Percentiles rank a stretch among this genome's conserved stretches.
Evolutionary conservation across 2,113 vertebrate genomes (phyloP).

Genomic region (Eira barbara): DNA sequence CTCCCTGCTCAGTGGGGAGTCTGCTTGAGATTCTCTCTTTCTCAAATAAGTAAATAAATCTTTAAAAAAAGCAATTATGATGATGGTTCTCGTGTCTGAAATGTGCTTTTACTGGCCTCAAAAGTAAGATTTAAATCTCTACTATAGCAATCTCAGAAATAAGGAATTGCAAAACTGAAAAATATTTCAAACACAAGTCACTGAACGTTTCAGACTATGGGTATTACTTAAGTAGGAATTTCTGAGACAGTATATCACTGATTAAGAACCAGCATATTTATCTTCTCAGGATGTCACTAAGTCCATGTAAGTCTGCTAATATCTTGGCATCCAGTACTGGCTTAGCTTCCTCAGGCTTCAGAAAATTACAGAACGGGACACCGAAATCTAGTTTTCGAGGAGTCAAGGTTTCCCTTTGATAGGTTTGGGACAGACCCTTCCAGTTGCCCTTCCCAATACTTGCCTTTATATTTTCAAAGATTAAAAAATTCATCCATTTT

Average conservation of each 20-base stretch:
- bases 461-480: conserved; percentile 9
- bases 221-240: conserved; percentile 9
- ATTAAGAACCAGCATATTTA: not conserved
- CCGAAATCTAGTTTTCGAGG: not conserved
- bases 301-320: not conserved
- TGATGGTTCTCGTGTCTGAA: not conserved
- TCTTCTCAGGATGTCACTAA: not conserved
- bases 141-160: not conserved
- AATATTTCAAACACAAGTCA: not conserved
- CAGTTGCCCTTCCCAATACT: not conserved
- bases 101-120: conserved; percentile 14
- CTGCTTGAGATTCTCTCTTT: not conserved
- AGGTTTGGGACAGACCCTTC: conserved; percentile 3
- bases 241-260: not conserved
- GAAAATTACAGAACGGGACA: not conserved
- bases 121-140: conserved; percentile 7
- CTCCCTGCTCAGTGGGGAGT: not conserved
- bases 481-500: not conserved
- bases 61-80: not conserved
- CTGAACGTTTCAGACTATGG: not conserved
- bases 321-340: not conserved
- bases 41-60: not conserved
- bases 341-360: not conserved
- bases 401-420: not conserved
- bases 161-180: conserved; percentile 21